Conservation (phyloP, 1,140 invertebrate genomes). For the Vollenhovia emeryi region DNA sequence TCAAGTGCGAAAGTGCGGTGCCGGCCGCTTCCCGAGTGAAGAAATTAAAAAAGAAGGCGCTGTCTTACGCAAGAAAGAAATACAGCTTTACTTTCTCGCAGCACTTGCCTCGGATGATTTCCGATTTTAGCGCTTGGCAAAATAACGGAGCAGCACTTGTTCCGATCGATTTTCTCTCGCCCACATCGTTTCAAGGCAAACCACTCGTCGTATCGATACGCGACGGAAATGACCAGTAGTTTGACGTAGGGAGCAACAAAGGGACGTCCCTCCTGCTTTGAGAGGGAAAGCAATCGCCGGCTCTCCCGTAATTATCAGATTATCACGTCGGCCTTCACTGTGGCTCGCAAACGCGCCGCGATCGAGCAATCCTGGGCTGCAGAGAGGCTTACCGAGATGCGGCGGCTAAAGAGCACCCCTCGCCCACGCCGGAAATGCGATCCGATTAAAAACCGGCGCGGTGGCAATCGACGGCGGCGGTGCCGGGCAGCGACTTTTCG, state of each 20-base stretch:
- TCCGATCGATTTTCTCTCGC: background rate
- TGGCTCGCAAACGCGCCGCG: background rate
- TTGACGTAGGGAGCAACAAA: background rate
- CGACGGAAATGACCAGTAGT: background rate
- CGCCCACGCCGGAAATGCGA: conserved; percentile 23
- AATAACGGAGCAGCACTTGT: background rate
- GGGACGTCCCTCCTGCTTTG: too few species aligned
- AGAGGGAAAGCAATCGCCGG: background rate
- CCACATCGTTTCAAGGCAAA: background rate
- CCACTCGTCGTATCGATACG: background rate
- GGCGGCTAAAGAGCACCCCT: background rate
- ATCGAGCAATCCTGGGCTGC: background rate
- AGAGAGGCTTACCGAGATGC: background rate
- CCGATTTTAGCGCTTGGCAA: background rate
- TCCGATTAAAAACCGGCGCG: conserved; percentile 25
- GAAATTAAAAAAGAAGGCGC: background rate
- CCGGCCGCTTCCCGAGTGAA: background rate
- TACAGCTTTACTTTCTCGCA: too few species aligned
- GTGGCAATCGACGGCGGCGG: background rate
- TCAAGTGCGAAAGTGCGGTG: background rate
- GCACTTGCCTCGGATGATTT: background rate
- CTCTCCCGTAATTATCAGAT: background rate
- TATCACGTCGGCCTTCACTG: background rate
- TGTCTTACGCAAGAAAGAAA: too few species aligned
- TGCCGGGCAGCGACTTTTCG: conserved; percentile 2